These are phyloP conservation scores for Cheilosia variabilis DNA, from an alignment of 2,888 invertebrate genomes.

Conservation along the genomic window DNA sequence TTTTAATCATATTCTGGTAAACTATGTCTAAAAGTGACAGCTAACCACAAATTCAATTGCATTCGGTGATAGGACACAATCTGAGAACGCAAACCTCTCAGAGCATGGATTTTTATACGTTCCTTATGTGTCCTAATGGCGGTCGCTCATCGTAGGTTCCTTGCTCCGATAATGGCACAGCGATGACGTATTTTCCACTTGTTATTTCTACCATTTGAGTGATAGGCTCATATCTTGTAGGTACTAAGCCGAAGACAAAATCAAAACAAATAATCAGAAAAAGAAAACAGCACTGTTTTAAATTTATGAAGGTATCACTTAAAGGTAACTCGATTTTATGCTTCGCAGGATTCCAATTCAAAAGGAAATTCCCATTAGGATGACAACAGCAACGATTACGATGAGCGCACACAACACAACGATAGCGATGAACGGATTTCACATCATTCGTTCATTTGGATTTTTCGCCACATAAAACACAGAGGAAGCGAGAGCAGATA, in stretches of 20 bases:
- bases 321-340: conserved; percentile 74
- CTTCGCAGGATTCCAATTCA: conserved; percentile 72
- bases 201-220: background rate
- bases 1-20: too few species aligned
- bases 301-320: conserved; percentile 65
- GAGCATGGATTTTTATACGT: background rate
- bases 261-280: background rate
- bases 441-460: conserved; percentile 70
- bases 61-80: conserved; percentile 7
- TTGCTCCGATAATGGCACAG: conserved; percentile 1
- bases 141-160: background rate
- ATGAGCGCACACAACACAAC: conserved; percentile 41
- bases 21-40: too few species aligned
- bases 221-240: background rate
- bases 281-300: conserved; percentile 12
- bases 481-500: conserved; percentile 35
- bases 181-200: conserved; percentile 14
- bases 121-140: background rate
- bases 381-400: conserved; percentile 73
- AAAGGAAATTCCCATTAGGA: conserved; percentile 74
- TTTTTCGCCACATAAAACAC: conserved; percentile 71
- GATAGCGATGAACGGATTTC: conserved; percentile 55
- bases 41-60: too few species aligned
- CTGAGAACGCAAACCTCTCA: background rate
- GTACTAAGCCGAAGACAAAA: background rate